Evolutionary conservation across 1,140 invertebrate genomes (phyloP).

Genomic region (Panulirus ornatus): DNA sequence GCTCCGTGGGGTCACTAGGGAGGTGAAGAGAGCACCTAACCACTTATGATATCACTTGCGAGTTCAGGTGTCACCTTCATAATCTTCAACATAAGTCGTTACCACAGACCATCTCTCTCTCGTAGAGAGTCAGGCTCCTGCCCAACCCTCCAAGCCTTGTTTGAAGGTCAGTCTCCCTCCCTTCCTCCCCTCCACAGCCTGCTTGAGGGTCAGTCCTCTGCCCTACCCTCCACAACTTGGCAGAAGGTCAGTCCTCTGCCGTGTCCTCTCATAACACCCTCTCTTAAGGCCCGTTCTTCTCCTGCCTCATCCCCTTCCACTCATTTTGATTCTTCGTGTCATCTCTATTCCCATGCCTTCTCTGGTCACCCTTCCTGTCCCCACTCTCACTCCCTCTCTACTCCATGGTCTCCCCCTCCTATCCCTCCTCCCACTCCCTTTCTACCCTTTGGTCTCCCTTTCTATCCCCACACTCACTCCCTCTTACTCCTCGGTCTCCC

Average conservation of each 20-base stretch:
- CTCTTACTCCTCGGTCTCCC: background rate
- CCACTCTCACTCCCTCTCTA: background rate
- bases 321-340: too few species aligned
- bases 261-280: too few species aligned
- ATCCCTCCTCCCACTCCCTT: background rate
- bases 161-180: background rate
- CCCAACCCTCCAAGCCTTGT: background rate
- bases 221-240: background rate
- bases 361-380: too few species aligned
- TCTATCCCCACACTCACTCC: background rate
- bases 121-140: background rate
- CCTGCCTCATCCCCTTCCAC: too few species aligned
- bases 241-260: too few species aligned
- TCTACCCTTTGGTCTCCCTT: too few species aligned
- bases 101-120: background rate
- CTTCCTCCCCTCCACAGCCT: background rate
- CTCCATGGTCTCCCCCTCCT: background rate
- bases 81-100: too few species aligned
- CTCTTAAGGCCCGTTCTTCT: too few species aligned
- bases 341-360: too few species aligned
- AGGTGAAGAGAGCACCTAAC: background rate
- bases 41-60: background rate
- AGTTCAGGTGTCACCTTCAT: too few species aligned
- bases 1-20: background rate
- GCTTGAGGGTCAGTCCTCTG: too few species aligned